Base-by-base conservation (phyloP, 2,888 invertebrate species). In the Eupithecia tripunctaria region DNA sequence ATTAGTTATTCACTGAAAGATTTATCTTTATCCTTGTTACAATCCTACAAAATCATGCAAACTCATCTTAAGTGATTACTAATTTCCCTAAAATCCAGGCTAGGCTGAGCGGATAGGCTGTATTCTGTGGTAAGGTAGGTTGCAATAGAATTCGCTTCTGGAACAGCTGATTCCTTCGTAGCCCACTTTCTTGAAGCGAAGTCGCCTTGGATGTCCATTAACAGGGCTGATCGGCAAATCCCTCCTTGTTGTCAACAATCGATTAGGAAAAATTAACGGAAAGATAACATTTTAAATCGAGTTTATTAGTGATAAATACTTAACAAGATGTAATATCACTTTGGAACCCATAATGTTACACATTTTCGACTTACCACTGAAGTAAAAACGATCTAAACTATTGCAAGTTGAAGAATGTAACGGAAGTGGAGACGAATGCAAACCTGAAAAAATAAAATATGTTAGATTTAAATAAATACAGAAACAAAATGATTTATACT, bases 281-380 rank as follows among this genome's bases (percentile, higher is more conserved):
- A 92, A 92, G 85, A 90, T 82, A 84, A 60, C 82, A 82, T 84
- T 87, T 86, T 87, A 85, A 86, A 83, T 86, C 87, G 87, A 93
- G 86, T 94, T 94, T 94, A 94, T 94, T 94, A 88, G 86, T 81
- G 88, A 90, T 86, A 90, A 90, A 90, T 85, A 86, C 86, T 88
- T 91, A 91, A 92, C 92, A 92, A 81, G 85, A 85, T 80, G 82
- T 81, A 85, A 82, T 86, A 85, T 87, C 85, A 87, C 83, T 89
- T 86, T 86, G 81, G 86, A 89, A 90, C 92, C 92, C 88, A 85
- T 88, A 86, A 89, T 87, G 84, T 90, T 92, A 91, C 91, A 90
- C 92, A 91, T 92, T 91, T 92, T 91, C 87, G 92, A 94, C 94
- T 94, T 94, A 94, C 94, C 94, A 91, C 87, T 80, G 85, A 79